phyloP scores from a whole-genome alignment of 2,888 invertebrate species.

The Gibbula magus region DNA sequence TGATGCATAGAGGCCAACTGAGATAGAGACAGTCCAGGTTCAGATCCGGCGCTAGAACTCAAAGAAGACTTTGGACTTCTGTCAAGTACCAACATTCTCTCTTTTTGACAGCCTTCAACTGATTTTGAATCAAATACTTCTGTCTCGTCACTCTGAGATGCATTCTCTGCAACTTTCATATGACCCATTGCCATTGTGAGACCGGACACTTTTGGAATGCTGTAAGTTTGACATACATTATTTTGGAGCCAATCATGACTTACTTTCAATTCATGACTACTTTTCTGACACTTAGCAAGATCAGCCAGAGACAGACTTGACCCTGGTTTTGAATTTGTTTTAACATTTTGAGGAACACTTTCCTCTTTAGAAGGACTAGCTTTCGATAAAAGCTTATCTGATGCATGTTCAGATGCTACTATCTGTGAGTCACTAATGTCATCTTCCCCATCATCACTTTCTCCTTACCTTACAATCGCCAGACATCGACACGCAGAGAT shows the following conservation, averaged over 20 bases:
- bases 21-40: not conserved
- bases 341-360: not conserved
- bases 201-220: not conserved
- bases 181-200: not conserved
- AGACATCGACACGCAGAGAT: slow-evolving; percentile 36
- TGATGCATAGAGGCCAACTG: slow-evolving; percentile 11
- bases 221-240: not conserved
- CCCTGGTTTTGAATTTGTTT: too few species aligned
- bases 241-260: slow-evolving; percentile 1
- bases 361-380: slow-evolving; percentile 16
- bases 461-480: slow-evolving; percentile 67
- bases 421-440: not conserved
- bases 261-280: not conserved
- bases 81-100: not conserved
- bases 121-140: too few species aligned
- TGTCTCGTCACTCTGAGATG: not conserved
- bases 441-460: slow-evolving; percentile 28
- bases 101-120: too few species aligned
- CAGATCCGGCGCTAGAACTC: not conserved
- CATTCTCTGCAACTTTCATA: not conserved
- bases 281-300: not conserved
- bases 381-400: too few species aligned
- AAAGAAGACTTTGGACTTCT: not conserved
- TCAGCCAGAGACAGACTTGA: slow-evolving; percentile 1
- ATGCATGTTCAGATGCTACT: not conserved